Evolutionary conservation across 2,888 invertebrate species (phyloP).

Genomic region (Flexamia atlantica): DNA sequence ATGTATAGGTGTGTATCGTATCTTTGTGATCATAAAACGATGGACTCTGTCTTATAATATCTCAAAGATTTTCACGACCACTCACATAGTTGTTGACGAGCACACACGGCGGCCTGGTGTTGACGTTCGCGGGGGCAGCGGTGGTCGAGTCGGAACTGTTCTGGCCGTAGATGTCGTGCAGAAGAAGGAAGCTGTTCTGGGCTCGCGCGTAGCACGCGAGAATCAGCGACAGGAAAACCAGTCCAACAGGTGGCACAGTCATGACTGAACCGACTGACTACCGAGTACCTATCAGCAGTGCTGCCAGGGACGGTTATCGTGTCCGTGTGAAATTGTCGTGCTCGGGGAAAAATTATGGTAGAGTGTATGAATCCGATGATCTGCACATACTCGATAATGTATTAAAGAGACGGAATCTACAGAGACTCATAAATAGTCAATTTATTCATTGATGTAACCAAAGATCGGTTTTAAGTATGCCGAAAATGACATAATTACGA

Average conservation of each 20-base stretch:
- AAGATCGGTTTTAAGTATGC: too few relatives aligned
- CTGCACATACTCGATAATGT: too few relatives aligned
- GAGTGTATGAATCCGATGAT: too few relatives aligned
- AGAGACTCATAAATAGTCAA: too few relatives aligned
- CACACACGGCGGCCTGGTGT: constrained; percentile 31
- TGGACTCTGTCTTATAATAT: too few relatives aligned
- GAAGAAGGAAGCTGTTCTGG: constrained; percentile 17
- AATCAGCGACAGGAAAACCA: background rate
- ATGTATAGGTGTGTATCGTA: too few relatives aligned
- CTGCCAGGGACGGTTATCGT: background rate
- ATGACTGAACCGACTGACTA: background rate
- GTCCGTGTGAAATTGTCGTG: background rate
- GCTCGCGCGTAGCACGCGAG: background rate
- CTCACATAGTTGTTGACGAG: constrained; percentile 45
- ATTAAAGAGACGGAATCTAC: too few relatives aligned
- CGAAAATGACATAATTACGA: too few relatives aligned
- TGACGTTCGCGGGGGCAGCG: background rate
- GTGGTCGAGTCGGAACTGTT: background rate
- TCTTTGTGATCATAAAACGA: too few relatives aligned
- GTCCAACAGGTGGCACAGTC: constrained; percentile 1
- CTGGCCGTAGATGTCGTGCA: background rate
- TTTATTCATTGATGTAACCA: too few relatives aligned
- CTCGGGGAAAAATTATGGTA: too few relatives aligned
- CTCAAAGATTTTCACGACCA: too few relatives aligned
- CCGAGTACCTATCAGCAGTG: background rate